Evolutionary conservation across 2,888 invertebrate genomes (phyloP).

Genomic region (Drosophila emarginata): DNA sequence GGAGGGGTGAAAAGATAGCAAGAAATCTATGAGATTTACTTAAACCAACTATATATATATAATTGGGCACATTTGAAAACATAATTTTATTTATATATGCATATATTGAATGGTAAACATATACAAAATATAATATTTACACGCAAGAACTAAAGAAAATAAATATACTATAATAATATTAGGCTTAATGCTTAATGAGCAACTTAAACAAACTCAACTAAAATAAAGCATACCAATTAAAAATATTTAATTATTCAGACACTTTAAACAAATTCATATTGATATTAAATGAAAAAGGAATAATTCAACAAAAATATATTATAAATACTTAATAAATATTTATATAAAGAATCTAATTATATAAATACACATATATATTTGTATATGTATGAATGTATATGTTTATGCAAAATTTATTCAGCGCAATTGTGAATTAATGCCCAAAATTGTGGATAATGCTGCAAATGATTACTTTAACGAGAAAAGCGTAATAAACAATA

Average conservation of each 20-base stretch:
- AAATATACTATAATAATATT: not conserved
- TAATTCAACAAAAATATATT: conserved; percentile 10
- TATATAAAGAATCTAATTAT: conserved; percentile 34
- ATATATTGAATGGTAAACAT: conserved; percentile 43
- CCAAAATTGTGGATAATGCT: conserved; percentile 63
- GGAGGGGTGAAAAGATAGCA: conserved; percentile 16
- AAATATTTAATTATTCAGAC: conserved; percentile 23
- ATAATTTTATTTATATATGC: conserved; percentile 52
- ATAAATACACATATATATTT: conserved; percentile 41
- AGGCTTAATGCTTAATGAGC: conserved; percentile 10
- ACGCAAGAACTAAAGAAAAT: conserved; percentile 28
- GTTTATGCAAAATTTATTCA: conserved; percentile 29
- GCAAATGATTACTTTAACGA: conserved; percentile 76
- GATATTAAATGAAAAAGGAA: not conserved
- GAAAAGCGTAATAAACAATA: conserved; percentile 33
- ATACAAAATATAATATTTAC: conserved; percentile 33
- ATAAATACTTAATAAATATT: conserved; percentile 20
- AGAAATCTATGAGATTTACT: conserved; percentile 71
- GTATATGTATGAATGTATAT: conserved; percentile 10
- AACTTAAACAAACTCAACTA: conserved; percentile 27
- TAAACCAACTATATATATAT: conserved; percentile 54
- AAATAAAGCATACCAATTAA: conserved; percentile 26
- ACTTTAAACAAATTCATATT: conserved; percentile 11
- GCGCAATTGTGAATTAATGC: conserved; percentile 48
- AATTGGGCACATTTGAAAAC: conserved; percentile 58